Evolutionary conservation across 1,140 invertebrate genomes (phyloP).

Genomic region (Samia ricini): DNA sequence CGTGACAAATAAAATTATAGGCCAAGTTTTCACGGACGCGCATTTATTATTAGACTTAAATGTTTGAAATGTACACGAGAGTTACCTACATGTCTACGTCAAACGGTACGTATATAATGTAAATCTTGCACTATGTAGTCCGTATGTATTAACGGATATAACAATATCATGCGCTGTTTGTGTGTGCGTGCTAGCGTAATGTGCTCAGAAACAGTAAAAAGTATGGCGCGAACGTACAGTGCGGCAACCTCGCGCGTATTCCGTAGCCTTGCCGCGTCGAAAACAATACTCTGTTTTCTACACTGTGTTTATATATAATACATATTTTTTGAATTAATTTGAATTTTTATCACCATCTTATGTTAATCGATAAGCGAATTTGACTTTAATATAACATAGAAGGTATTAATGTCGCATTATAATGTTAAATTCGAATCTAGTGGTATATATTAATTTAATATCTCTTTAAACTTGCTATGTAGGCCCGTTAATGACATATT

Average conservation of each 20-base stretch:
- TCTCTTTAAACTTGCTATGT: too few relatives aligned
- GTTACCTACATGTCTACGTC: slow-evolving; percentile 69
- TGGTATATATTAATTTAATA: background rate
- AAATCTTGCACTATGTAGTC: slow-evolving; percentile 55
- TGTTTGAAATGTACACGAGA: slow-evolving; percentile 66
- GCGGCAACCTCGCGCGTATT: slow-evolving; percentile 65
- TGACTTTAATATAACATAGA: background rate
- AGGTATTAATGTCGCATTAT: background rate
- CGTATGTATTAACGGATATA: slow-evolving; percentile 52
- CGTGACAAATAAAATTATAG: background rate
- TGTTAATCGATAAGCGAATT: background rate
- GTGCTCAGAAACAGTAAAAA: slow-evolving; percentile 76
- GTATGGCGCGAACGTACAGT: slow-evolving; percentile 67
- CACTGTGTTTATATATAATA: background rate
- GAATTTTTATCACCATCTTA: slow-evolving; percentile 15
- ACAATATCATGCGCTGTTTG: slow-evolving; percentile 51
- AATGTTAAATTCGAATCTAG: background rate
- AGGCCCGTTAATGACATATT: too few relatives aligned
- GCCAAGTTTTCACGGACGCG: slow-evolving; percentile 55
- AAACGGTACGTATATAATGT: slow-evolving; percentile 55
- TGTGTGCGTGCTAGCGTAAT: slow-evolving; percentile 66
- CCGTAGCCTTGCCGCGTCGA: slow-evolving; percentile 58
- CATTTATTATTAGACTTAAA: slow-evolving; percentile 64
- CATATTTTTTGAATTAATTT: slow-evolving; percentile 45
- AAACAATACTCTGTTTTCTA: slow-evolving; percentile 58